These are phyloP conservation scores for Ephydatia muelleri DNA, from an alignment of 37 sponge, comb jelly and placozoan species.

Conservation along the genomic window DNA sequence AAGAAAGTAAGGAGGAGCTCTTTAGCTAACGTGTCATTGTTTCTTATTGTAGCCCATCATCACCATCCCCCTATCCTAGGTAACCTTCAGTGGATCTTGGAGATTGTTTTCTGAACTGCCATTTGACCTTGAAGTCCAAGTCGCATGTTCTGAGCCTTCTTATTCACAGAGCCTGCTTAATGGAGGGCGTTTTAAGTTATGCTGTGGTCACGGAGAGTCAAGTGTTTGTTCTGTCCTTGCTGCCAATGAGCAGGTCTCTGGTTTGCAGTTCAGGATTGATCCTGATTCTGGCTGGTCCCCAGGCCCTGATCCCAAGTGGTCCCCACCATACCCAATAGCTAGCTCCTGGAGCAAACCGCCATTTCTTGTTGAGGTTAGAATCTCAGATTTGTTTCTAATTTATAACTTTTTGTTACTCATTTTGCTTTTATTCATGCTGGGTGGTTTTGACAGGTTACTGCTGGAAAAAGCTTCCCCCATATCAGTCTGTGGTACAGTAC, in stretches of 20 bases:
- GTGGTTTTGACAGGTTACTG: background rate
- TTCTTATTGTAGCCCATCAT: background rate
- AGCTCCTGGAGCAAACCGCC: constrained; percentile 65
- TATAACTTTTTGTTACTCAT: background rate
- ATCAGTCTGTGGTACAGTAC: background rate
- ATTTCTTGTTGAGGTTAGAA: constrained; percentile 46
- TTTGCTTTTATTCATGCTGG: too few species aligned
- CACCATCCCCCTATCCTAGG: constrained; percentile 14
- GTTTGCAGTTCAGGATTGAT: constrained; percentile 21
- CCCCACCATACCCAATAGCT: constrained; percentile 40
- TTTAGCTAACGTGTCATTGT: background rate
- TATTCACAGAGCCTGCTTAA: background rate
- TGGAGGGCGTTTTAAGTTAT: background rate
- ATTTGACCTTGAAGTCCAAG: constrained; percentile 37
- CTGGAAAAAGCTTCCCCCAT: background rate
- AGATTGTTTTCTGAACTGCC: constrained; percentile 50
- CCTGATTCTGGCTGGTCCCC: background rate
- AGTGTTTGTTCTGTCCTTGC: constrained; percentile 59
- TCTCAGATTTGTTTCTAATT: background rate
- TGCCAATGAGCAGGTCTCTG: constrained; percentile 27
- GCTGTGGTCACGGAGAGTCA: constrained; percentile 3
- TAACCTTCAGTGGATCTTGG: constrained; percentile 65
- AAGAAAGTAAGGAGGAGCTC: constrained; percentile 23
- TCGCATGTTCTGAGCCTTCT: background rate
- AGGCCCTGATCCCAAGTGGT: constrained; percentile 30